Conservation (phyloP, 2,888 invertebrate genomes). For the Hirudinaria manillensis region DNA sequence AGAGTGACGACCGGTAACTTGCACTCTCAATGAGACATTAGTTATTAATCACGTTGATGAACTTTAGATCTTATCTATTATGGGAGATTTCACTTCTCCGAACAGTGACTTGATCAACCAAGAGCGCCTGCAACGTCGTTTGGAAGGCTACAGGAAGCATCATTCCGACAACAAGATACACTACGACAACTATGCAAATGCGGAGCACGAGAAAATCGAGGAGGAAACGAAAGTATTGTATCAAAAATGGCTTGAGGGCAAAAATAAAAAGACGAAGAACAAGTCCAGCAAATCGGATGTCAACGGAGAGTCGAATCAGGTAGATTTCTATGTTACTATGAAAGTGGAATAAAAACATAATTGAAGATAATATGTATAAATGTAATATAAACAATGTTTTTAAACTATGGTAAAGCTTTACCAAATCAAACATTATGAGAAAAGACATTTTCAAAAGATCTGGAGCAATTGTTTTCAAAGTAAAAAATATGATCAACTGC, state of each 20-base stretch:
- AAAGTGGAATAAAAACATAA: neutral
- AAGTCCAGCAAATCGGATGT: constrained; percentile 5
- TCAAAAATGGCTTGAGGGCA: constrained; percentile 27
- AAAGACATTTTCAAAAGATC: too few relatives aligned
- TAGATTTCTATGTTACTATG: neutral
- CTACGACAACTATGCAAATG: constrained; percentile 25
- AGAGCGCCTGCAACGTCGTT: constrained; percentile 25
- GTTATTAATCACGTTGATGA: too few relatives aligned
- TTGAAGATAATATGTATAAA: too few relatives aligned
- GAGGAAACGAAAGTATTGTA: constrained; percentile 27
- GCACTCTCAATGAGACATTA: too few relatives aligned
- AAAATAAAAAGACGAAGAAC: constrained; percentile 23
- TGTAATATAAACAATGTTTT: too few relatives aligned
- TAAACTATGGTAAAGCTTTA: too few relatives aligned
- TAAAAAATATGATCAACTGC: too few relatives aligned
- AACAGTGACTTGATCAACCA: constrained; percentile 10
- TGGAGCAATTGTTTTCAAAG: too few relatives aligned
- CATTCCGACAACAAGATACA: constrained; percentile 27
- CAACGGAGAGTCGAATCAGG: constrained; percentile 8
- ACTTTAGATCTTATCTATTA: constrained; percentile 1
- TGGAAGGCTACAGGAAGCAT: constrained; percentile 28
- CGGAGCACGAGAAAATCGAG: constrained; percentile 28
- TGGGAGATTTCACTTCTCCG: constrained; percentile 28
- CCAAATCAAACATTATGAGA: too few relatives aligned
- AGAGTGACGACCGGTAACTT: too few relatives aligned